phyloP scores from a whole-genome alignment of 2,888 invertebrate species.

The Psylliodes chrysocephalus region DNA sequence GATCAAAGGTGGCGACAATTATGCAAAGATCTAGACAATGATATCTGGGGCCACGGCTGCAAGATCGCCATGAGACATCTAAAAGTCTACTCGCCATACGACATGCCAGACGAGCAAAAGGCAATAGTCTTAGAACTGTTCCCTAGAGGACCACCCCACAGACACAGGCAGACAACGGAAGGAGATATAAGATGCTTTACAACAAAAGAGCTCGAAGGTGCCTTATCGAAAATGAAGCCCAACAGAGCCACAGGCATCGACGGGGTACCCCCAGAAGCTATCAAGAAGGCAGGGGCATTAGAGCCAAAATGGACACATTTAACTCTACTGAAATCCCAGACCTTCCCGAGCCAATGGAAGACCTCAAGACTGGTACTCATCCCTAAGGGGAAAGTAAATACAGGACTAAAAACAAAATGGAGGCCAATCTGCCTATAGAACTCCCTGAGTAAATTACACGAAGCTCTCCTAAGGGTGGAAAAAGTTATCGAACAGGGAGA shows the following conservation, averaged over 20 bases:
- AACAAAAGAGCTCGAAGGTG: no score
- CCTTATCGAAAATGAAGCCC: not conserved
- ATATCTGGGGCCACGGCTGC: constrained; percentile 26
- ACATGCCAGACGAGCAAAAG: no score
- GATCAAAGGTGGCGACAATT: constrained; percentile 13
- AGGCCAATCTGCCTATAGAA: not conserved
- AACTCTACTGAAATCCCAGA: not conserved
- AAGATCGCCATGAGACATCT: constrained; percentile 18
- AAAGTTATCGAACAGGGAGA: no score
- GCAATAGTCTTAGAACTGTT: no score
- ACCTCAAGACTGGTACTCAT: not conserved
- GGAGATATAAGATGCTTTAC: no score
- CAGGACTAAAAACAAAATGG: not conserved
- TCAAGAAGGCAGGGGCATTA: no score
- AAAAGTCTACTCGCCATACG: no score
- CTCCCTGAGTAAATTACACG: not conserved
- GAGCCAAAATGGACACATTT: not conserved
- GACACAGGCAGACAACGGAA: no score
- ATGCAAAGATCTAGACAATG: constrained; percentile 9
- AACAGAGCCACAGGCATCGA: no score
- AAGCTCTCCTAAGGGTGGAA: no score
- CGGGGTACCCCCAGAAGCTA: no score
- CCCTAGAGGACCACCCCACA: no score
- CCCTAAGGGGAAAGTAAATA: not conserved
- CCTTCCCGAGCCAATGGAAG: not conserved